A percentile compares a stretch with the other conserved stretches of the same genome.
phyloP scores from a whole-genome alignment of 2,797 vertebrate genomes.

The Rhabdomys pumilio region DNA sequence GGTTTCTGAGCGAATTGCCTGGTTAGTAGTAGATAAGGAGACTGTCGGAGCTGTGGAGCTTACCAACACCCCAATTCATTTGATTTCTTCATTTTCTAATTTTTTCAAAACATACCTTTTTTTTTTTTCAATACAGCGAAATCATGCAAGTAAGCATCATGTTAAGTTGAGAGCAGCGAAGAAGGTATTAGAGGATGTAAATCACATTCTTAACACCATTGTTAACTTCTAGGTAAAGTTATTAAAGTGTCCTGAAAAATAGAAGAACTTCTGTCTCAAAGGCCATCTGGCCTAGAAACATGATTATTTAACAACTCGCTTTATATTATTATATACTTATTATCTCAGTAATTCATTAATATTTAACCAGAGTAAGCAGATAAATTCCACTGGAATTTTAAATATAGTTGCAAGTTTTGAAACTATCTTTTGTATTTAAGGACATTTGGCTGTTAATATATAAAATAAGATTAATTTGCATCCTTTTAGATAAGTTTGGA shows the following conservation, averaged over 20 bases:
- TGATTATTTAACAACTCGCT: neutral
- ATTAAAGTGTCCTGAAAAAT: neutral
- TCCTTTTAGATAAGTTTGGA: neutral
- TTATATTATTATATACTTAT: neutral
- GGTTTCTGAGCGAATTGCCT: constrained; percentile 71
- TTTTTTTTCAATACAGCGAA: constrained; percentile 8
- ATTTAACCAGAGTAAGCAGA: neutral
- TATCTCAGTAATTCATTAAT: constrained; percentile 12
- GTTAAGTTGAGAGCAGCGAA: constrained; percentile 8
- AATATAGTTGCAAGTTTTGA: constrained; percentile 7
- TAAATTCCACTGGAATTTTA: constrained; percentile 45
- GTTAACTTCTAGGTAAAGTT: constrained; percentile 20
- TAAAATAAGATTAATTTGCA: constrained; percentile 24
- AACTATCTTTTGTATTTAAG: neutral
- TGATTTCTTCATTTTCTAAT: constrained; percentile 76
- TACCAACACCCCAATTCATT: constrained; percentile 58
- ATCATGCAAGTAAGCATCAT: neutral
- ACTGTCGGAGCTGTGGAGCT: constrained; percentile 66
- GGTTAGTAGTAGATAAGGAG: constrained; percentile 68
- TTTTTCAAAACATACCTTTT: constrained; percentile 61
- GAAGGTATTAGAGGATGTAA: neutral
- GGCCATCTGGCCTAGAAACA: neutral
- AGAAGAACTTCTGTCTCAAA: neutral
- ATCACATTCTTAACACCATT: constrained; percentile 19
- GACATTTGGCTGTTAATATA: neutral